Evolutionary conservation across 2,113 vertebrate species (phyloP).

Genomic region (Bos javanicus): DNA sequence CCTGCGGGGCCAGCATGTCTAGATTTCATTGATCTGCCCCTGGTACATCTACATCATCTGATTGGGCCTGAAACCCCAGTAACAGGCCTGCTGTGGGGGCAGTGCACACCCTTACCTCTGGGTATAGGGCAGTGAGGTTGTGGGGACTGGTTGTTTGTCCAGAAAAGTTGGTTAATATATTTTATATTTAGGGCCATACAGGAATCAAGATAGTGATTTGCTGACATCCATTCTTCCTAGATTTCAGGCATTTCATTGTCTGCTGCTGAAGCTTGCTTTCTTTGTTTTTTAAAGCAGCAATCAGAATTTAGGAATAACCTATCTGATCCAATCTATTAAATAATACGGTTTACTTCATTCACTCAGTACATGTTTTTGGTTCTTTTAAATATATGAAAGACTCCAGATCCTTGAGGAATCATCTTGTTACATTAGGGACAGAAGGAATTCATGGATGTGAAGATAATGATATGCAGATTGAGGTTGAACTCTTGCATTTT

Average conservation of each 20-base stretch:
- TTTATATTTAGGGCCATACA: neutral
- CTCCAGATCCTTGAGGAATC: neutral
- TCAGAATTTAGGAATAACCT: neutral
- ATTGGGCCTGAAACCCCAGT: neutral
- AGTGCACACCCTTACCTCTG: neutral
- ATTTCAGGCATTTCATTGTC: neutral
- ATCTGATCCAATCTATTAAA: neutral
- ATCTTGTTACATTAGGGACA: neutral
- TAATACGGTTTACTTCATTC: neutral
- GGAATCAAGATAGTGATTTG: neutral
- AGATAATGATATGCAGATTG: neutral
- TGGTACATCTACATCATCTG: rapidly evolving
- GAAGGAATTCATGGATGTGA: neutral
- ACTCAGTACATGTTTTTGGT: neutral
- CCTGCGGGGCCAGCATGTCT: neutral
- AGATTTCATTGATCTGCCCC: neutral
- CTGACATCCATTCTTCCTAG: neutral
- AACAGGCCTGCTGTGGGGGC: neutral
- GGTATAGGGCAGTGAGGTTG: no score
- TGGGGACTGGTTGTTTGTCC: neutral
- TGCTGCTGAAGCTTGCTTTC: neutral
- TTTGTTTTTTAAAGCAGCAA: neutral
- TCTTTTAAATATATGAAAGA: neutral
- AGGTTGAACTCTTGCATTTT: neutral
- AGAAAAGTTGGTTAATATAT: neutral